These are phyloP conservation scores for Cuculus canorus DNA, from an alignment of 2,797 vertebrate species.

Conservation along the genomic window DNA sequence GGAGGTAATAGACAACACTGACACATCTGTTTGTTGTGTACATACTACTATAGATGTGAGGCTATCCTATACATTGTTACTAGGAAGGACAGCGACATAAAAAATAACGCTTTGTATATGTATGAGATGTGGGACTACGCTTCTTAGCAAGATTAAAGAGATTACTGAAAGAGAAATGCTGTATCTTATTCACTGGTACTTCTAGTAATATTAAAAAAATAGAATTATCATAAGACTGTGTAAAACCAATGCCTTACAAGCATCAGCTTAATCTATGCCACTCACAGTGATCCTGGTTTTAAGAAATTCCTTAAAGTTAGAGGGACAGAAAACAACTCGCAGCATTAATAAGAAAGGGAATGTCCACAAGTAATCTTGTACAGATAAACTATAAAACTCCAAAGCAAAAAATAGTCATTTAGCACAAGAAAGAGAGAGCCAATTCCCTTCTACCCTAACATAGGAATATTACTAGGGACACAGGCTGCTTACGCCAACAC, in stretches of 20 bases:
- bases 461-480: background rate
- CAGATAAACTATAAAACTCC: background rate
- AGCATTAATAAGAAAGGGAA: accelerated
- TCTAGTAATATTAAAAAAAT: background rate
- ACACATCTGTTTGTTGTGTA: accelerated
- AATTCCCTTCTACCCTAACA: background rate
- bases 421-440: background rate
- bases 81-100: background rate
- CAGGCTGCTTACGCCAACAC: background rate
- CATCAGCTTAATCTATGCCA: background rate
- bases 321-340: background rate
- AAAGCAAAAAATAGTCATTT: background rate
- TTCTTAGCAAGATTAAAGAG: background rate
- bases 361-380: background rate
- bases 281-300: background rate
- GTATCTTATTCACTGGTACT: background rate
- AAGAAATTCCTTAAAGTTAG: background rate
- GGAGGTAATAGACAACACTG: background rate
- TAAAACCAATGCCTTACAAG: background rate
- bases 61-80: background rate
- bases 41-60: accelerated
- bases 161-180: background rate
- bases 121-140: accelerated
- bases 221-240: background rate
- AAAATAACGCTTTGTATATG: accelerated